These are phyloP conservation scores for Cyaniris semiargus DNA, from an alignment of 2,888 invertebrate species.

Conservation along the genomic window DNA sequence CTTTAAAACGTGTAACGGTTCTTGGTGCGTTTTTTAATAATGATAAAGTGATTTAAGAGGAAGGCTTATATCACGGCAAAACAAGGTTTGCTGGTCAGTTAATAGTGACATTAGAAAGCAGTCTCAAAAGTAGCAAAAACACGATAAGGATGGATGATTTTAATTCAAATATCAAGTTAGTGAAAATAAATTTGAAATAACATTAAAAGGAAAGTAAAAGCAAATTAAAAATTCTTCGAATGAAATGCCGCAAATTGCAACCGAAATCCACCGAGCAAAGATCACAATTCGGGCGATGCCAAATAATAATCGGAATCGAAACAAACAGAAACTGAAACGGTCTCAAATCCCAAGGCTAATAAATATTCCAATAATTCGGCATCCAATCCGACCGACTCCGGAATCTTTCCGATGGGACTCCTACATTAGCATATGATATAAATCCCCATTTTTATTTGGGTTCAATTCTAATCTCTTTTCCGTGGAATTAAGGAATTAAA, in stretches of 20 bases:
- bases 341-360: conserved; percentile 65
- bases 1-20: no score
- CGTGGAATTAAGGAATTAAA: conserved; percentile 32
- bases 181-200: neutral
- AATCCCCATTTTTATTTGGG: conserved; percentile 34
- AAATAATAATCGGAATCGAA: conserved; percentile 48
- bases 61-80: no score
- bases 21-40: no score
- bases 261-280: neutral
- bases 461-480: conserved; percentile 42
- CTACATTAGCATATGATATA: conserved; percentile 69
- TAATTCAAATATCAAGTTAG: neutral
- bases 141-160: neutral
- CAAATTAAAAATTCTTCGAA: neutral
- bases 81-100: no score
- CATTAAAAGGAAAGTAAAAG: neutral
- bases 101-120: no score
- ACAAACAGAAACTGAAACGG: conserved; percentile 47
- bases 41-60: no score
- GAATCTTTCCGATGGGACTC: conserved; percentile 72
- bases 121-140: neutral
- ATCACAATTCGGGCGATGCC: conserved; percentile 6
- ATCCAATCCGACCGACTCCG: conserved; percentile 66
- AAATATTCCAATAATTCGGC: conserved; percentile 75
- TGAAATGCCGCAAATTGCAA: neutral